Conservation (phyloP, 2,888 invertebrate genomes). For the Hecatera dysodea region DNA sequence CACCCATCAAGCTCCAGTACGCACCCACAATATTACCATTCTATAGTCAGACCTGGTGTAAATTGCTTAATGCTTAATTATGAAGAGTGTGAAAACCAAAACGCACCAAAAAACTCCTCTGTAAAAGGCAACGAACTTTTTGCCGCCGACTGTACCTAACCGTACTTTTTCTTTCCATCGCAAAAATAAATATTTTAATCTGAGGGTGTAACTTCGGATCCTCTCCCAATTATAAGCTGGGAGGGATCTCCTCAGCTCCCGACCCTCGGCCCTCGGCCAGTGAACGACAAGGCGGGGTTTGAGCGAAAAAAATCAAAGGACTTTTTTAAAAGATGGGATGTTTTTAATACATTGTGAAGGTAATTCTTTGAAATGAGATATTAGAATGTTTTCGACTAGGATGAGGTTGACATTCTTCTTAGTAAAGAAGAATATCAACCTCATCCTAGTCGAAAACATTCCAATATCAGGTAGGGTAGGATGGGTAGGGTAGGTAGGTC, state of each 20-base stretch:
- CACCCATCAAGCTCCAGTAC: too few species aligned
- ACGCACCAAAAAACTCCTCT: not conserved
- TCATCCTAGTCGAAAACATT: too few species aligned
- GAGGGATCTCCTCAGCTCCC: constrained; percentile 54
- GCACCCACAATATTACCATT: too few species aligned
- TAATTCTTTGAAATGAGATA: constrained; percentile 38
- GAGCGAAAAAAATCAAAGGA: constrained; percentile 45
- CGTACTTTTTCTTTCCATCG: constrained; percentile 83
- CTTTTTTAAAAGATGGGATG: constrained; percentile 59
- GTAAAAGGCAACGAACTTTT: constrained; percentile 1
- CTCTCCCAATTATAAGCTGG: constrained; percentile 78
- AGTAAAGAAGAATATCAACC: too few species aligned
- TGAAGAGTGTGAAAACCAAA: not conserved
- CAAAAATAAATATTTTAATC: constrained; percentile 89
- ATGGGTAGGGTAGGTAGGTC: too few species aligned
- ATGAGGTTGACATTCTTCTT: not conserved
- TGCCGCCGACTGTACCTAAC: constrained; percentile 66
- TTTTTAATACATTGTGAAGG: constrained; percentile 12
- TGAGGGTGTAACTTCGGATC: constrained; percentile 78
- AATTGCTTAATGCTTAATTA: too few species aligned
- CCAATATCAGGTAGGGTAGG: too few species aligned
- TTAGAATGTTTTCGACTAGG: not conserved
- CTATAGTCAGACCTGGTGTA: too few species aligned
- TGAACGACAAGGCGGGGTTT: constrained; percentile 64
- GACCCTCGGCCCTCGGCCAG: constrained; percentile 67